phyloP scores from a whole-genome alignment of 2,797 vertebrate genomes.

The Distichodus sexfasciatus region DNA sequence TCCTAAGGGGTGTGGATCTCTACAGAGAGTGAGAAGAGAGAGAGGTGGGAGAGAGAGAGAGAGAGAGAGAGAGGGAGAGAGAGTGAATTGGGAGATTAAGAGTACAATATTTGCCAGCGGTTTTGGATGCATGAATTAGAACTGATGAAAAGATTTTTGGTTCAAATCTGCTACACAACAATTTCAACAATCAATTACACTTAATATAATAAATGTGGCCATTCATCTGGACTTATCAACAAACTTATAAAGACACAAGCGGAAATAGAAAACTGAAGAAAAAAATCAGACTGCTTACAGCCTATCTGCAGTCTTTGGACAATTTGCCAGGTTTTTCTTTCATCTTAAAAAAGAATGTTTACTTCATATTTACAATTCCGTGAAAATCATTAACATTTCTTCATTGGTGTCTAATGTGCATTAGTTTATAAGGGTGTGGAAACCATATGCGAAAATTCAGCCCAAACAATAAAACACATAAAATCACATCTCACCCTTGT shows the following conservation, averaged over 20 bases:
- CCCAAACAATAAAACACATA: constrained; percentile 45
- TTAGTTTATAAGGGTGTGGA: constrained; percentile 41
- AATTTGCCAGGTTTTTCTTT: constrained; percentile 16
- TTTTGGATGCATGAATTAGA: neutral
- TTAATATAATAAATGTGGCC: too few relatives aligned
- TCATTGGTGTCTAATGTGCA: constrained; percentile 15
- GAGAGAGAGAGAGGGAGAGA: too few relatives aligned
- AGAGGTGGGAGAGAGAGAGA: neutral
- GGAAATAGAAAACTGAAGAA: too few relatives aligned
- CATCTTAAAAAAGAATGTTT: constrained; percentile 11
- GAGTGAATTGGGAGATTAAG: too few relatives aligned
- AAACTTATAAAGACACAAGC: too few relatives aligned
- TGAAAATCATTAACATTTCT: constrained; percentile 31
- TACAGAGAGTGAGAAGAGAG: neutral
- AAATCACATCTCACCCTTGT: constrained; percentile 41
- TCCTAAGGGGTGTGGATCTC: neutral
- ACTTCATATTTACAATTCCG: constrained; percentile 30
- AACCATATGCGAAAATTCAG: constrained; percentile 40
- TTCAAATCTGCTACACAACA: constrained; percentile 6
- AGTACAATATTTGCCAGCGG: too few relatives aligned
- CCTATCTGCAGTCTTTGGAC: constrained; percentile 26
- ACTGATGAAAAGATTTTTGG: neutral
- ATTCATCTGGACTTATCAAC: too few relatives aligned
- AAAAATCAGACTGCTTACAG: too few relatives aligned
- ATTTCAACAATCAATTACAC: too few relatives aligned